These are phyloP conservation scores for Sphaerophoria rueppellii DNA, from an alignment of 2,888 invertebrate species.

Conservation along the genomic window DNA sequence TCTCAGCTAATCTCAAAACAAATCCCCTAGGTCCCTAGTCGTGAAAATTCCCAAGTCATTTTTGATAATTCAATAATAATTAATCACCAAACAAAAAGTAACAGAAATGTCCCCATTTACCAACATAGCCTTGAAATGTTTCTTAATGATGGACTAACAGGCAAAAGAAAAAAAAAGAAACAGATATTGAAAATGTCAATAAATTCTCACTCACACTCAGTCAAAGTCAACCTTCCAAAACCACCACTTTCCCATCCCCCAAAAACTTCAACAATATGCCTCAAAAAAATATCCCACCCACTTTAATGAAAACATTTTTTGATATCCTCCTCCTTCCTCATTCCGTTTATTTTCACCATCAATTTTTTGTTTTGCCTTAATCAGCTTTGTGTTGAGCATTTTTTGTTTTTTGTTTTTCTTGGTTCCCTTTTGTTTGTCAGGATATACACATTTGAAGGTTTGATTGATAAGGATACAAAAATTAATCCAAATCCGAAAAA, in stretches of 20 bases:
- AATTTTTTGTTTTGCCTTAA: constrained; percentile 9
- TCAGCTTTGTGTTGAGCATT: constrained; percentile 33
- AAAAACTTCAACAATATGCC: not conserved
- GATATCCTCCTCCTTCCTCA: constrained; percentile 4
- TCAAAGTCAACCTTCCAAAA: constrained; percentile 9
- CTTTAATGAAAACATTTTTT: constrained; percentile 21
- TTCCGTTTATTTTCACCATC: not conserved
- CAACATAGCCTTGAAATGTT: not conserved
- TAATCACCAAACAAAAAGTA: not conserved
- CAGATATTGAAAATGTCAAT: constrained; percentile 30
- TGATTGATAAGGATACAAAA: constrained; percentile 41
- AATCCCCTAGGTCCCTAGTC: no score
- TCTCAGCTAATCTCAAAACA: no score
- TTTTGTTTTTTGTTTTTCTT: constrained; percentile 2
- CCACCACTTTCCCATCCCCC: not conserved
- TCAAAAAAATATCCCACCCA: constrained; percentile 1
- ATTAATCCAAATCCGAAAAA: constrained; percentile 23
- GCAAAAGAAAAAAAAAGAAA: constrained; percentile 3
- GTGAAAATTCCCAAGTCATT: constrained; percentile 2
- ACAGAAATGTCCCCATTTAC: not conserved
- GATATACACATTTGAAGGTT: constrained; percentile 29
- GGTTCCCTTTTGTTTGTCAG: not conserved
- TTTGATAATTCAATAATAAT: constrained; percentile 12
- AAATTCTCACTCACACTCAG: constrained; percentile 20
- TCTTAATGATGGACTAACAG: constrained; percentile 26